Conservation (phyloP, 2,113 vertebrate genomes). For the Diadophis punctatus region DNA sequence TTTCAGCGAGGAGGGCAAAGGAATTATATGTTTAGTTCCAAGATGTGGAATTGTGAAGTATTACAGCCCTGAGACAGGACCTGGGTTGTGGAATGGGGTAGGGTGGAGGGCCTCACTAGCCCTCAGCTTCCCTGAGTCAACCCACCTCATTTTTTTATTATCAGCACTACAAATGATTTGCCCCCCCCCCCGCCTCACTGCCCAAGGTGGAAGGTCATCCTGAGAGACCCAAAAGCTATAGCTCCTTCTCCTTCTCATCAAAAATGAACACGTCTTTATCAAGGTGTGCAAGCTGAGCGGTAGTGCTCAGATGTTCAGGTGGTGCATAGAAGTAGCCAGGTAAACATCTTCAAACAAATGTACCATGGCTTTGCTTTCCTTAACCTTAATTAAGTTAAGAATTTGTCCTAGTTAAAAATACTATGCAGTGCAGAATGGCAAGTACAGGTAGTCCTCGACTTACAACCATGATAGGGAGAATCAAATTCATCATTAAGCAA, state of each 20-base stretch:
- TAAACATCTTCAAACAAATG: neutral
- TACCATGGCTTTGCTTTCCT: neutral
- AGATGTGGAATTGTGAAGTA: neutral
- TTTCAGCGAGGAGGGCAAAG: neutral
- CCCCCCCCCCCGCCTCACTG: neutral
- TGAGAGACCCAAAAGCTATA: neutral
- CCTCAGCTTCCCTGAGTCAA: neutral
- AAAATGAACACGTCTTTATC: neutral
- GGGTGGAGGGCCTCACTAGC: neutral
- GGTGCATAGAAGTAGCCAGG: neutral
- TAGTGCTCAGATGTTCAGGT: neutral
- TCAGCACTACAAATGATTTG: neutral
- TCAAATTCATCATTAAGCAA: neutral
- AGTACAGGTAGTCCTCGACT: neutral
- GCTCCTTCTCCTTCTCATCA: neutral
- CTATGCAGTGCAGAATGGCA: neutral
- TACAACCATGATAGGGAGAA: neutral
- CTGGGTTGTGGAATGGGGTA: neutral
- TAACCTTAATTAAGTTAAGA: neutral
- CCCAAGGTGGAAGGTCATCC: neutral
- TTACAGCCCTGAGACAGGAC: neutral
- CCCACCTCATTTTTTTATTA: neutral
- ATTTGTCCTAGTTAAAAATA: neutral
- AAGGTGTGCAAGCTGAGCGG: neutral
- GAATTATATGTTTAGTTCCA: neutral